Base-by-base conservation (phyloP, 2,113 vertebrate species). In the Rousettus leschenaultii region DNA sequence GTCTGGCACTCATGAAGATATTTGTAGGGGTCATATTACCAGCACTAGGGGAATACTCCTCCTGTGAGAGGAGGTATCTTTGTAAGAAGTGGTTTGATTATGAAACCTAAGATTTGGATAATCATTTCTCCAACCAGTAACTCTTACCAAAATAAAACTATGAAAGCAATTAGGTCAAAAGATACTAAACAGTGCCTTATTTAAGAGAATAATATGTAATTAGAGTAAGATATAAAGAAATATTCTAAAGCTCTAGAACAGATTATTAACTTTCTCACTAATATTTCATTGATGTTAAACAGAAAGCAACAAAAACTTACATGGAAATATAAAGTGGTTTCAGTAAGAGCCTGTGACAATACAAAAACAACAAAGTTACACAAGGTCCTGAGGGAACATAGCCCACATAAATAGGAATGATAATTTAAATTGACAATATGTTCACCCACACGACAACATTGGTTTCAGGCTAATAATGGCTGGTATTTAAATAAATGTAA, bases 351-450 rank as follows among this genome's bases (percentile, higher is more conserved):
- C 33, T 91, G 14, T 53, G 28, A 78, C 30, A 18, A 35, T 12
- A 30, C 59, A 28, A 61, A 24, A 61, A 61, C 59, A 63, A 30
- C 59, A 90, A 93, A 38, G 7, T 59, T 38, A 78, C 1, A 87
- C 6, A 65, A 84, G 6, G 61, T 89, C 70, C 86, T 91, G 24
- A 84, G 35, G 45, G 59, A 95, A 89, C 10, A 15, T 86, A 38
- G 57, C 70, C 53, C 61, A 94, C 40, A 68, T 48, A 90, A 94
- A 63, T 61, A 75, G 15, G 65, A 86, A 93, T 95, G 92, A 77
- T 65, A 94, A 95, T 95, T 92, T 96, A 97, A 93, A 90, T 73
- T 73, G 45, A 73, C 75, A 95, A 45, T 73, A 59, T 85, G 63
- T 68, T 90, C 82, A 48, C 65, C 73, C 74, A 84, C 78, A 83